A percentile compares a stretch with the other conserved stretches of the same genome.
phyloP scores from a whole-genome alignment of 2,888 invertebrate species.

The Synergus gifuensis region DNA sequence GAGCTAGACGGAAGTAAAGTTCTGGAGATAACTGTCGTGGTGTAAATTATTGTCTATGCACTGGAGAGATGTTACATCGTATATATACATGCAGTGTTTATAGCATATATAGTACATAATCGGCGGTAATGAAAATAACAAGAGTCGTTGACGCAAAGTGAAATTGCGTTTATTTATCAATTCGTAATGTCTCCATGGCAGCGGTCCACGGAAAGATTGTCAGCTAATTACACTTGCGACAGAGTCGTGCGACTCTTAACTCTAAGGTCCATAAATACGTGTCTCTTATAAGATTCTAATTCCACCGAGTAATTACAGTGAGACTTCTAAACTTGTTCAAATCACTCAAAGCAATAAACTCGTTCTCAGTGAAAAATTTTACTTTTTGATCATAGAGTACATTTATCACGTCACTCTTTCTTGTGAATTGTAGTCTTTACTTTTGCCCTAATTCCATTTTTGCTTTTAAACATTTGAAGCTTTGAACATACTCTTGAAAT shows the following conservation, averaged over 20 bases:
- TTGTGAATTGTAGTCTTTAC: neutral
- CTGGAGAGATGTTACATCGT: neutral
- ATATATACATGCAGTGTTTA: neutral
- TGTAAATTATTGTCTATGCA: slow-evolving; percentile 27
- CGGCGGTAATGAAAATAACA: slow-evolving; percentile 29
- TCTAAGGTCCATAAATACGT: slow-evolving; percentile 11
- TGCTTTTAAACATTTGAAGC: neutral
- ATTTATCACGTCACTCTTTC: neutral
- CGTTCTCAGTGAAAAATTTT: neutral
- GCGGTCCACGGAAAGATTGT: slow-evolving; percentile 31
- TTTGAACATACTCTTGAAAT: too few species aligned
- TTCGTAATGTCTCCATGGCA: slow-evolving; percentile 35
- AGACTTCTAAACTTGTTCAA: slow-evolving; percentile 37
- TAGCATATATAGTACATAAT: neutral
- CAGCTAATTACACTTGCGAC: slow-evolving; percentile 40
- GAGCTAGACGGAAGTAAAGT: neutral
- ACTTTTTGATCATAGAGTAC: neutral
- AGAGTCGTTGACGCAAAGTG: slow-evolving; percentile 31
- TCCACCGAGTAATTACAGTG: slow-evolving; percentile 26
- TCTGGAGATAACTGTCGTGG: slow-evolving; percentile 1
- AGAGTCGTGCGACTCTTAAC: slow-evolving; percentile 20
- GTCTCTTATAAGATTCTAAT: slow-evolving; percentile 37
- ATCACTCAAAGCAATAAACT: slow-evolving; percentile 35
- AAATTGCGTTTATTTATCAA: slow-evolving; percentile 42
- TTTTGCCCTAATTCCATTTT: neutral